These are phyloP conservation scores for Temnopleurus reevesii DNA, from an alignment of 53 echinoderm and acorn worm species.

Conservation along the genomic window DNA sequence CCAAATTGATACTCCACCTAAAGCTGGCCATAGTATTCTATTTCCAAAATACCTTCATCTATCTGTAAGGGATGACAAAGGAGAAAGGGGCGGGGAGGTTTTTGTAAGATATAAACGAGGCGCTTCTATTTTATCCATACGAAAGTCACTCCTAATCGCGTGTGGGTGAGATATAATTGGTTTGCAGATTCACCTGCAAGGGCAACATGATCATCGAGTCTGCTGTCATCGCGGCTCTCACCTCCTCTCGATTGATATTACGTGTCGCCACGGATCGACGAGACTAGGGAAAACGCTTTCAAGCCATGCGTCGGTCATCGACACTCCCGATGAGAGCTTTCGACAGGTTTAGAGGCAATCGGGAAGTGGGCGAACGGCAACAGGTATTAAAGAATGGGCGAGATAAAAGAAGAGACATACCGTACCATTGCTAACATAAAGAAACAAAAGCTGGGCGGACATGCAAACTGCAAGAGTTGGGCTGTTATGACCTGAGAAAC, in stretches of 20 bases:
- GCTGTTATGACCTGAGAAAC: too few relatives aligned
- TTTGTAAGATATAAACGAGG: neutral
- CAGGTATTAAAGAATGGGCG: neutral
- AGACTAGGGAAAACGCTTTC: neutral
- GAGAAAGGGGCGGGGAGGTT: neutral
- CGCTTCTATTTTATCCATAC: neutral
- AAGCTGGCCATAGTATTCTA: neutral
- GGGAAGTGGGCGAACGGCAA: neutral
- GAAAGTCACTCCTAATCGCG: neutral
- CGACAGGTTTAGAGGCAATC: neutral
- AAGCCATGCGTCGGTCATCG: slow-evolving; percentile 24
- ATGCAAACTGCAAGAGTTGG: too few relatives aligned
- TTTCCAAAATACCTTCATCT: neutral
- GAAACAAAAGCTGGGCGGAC: too few relatives aligned
- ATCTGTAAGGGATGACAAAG: too few relatives aligned
- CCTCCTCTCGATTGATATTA: slow-evolving; percentile 30
- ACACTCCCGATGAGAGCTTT: slow-evolving; percentile 19
- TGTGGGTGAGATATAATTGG: slow-evolving; percentile 47
- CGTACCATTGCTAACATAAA: too few relatives aligned
- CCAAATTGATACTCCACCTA: neutral
- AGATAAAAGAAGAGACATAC: neutral
- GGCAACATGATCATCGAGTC: neutral
- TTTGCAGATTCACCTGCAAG: slow-evolving; percentile 31
- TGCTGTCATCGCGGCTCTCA: neutral
- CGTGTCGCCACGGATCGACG: slow-evolving; percentile 39